These are phyloP conservation scores for Phymastichus coffea DNA, from an alignment of 1,140 invertebrate species.

Conservation along the genomic window DNA sequence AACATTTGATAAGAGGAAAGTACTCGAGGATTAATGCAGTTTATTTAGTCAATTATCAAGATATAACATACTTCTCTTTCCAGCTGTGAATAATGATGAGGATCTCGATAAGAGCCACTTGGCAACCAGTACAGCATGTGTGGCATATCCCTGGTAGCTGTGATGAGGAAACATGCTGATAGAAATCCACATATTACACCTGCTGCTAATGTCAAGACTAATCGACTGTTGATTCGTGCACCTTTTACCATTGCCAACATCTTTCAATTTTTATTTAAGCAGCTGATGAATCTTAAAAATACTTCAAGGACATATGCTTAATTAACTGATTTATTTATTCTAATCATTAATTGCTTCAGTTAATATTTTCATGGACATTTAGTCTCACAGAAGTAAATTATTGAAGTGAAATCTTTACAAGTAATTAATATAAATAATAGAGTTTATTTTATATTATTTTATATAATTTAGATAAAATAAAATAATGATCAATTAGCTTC, in stretches of 20 bases:
- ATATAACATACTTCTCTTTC: constrained; percentile 44
- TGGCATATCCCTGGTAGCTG: constrained; percentile 44
- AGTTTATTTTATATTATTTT: too few species aligned
- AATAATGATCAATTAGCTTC: too few species aligned
- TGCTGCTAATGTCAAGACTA: constrained; percentile 47
- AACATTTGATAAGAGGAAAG: neutral
- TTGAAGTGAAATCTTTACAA: too few species aligned
- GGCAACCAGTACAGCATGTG: constrained; percentile 49
- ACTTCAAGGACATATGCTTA: too few species aligned
- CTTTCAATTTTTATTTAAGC: neutral
- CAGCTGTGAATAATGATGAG: constrained; percentile 53
- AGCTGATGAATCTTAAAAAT: neutral
- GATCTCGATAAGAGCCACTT: constrained; percentile 43
- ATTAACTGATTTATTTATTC: too few species aligned
- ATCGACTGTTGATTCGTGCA: constrained; percentile 31
- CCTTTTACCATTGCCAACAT: constrained; percentile 15
- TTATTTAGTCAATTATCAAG: neutral
- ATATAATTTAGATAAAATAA: too few species aligned
- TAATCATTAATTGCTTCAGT: too few species aligned
- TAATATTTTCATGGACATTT: too few species aligned
- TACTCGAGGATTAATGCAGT: neutral
- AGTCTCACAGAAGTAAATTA: too few species aligned
- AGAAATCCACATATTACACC: constrained; percentile 53
- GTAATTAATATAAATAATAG: too few species aligned
- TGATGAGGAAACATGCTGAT: constrained; percentile 50